These are phyloP conservation scores for Crossocerus cetratus DNA, from an alignment of 2,888 invertebrate genomes.

Conservation along the genomic window DNA sequence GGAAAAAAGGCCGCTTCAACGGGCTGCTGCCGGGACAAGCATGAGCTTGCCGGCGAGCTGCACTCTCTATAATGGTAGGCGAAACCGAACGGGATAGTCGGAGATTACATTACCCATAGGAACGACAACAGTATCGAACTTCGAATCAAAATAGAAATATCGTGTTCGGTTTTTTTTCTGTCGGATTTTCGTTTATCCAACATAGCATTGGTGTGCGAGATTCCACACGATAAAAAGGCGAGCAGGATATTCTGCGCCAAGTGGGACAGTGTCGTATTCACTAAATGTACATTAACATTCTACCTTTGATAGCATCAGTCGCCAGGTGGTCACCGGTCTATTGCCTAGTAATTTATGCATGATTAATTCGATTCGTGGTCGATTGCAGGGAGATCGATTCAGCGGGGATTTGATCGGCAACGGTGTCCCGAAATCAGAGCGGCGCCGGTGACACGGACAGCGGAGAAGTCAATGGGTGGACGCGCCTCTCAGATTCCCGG, in stretches of 20 bases:
- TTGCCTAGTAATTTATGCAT: constrained; percentile 18
- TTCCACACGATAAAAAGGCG: no score
- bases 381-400: constrained; percentile 53
- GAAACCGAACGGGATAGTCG: neutral
- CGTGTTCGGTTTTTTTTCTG: neutral
- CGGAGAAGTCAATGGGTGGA: constrained; percentile 43
- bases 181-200: neutral
- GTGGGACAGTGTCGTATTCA: no score
- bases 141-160: constrained; percentile 1
- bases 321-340: neutral
- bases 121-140: neutral
- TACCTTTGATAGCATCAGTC: no score
- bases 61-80: neutral
- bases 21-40: no score
- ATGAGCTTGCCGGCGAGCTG: no score
- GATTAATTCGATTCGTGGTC: constrained; percentile 35
- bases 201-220: no score
- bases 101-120: neutral
- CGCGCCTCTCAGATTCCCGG: constrained; percentile 74
- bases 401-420: constrained; percentile 67
- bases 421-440: constrained; percentile 74
- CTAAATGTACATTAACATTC: no score
- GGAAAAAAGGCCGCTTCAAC: neutral
- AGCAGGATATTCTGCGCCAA: no score
- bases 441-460: constrained; percentile 62